A percentile compares a stretch with the other conserved stretches of the same genome.
Conservation (phyloP, 2,797 vertebrate genomes). For the Hemitrygon akajei region DNA sequence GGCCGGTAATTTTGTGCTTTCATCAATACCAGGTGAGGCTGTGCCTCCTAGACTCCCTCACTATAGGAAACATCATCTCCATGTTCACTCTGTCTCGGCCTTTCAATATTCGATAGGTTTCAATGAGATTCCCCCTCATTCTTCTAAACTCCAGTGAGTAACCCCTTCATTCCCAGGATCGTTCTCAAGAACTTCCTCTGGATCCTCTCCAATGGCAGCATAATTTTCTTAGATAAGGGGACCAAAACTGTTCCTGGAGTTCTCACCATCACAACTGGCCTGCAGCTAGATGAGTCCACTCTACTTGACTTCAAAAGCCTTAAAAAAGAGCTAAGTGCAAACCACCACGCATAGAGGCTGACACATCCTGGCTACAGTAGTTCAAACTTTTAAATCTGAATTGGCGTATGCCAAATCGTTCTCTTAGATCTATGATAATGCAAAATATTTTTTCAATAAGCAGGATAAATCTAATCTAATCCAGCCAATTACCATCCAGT, state of each 20-base stretch:
- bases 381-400: not conserved
- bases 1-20: too few relatives aligned
- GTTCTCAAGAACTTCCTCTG: too few relatives aligned
- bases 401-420: not conserved
- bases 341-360: not conserved
- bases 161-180: too few relatives aligned
- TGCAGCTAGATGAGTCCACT: not conserved
- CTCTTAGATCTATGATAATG: not conserved
- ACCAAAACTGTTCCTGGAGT: not conserved
- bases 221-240: too few relatives aligned
- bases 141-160: too few relatives aligned
- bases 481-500: not conserved
- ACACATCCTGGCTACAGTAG: not conserved
- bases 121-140: too few relatives aligned
- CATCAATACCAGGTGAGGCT: too few relatives aligned
- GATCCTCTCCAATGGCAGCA: too few relatives aligned
- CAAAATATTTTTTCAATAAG: not conserved
- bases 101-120: too few relatives aligned
- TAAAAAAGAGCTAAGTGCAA: not conserved
- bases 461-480: not conserved
- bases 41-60: too few relatives aligned
- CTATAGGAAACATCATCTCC: too few relatives aligned
- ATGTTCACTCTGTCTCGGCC: too few relatives aligned
- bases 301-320: not conserved
- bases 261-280: not conserved